Conservation (phyloP, 2,888 invertebrate species). For the Aricia artaxerxes region DNA sequence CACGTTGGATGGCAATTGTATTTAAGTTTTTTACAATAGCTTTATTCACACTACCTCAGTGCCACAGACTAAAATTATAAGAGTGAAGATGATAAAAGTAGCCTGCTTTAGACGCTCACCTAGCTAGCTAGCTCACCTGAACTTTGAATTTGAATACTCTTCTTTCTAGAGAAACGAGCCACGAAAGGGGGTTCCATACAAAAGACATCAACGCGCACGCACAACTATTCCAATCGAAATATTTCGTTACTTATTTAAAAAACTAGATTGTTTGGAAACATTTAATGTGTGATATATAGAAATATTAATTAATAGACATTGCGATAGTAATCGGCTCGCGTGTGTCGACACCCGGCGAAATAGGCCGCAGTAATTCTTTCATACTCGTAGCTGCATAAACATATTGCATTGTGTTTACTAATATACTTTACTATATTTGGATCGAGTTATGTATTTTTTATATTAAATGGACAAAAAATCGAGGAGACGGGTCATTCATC, state of each 20-base stretch:
- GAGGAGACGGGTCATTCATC: too few species aligned
- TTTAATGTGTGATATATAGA: neutral
- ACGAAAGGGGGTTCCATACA: neutral
- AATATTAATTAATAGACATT: neutral
- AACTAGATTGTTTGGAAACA: too few species aligned
- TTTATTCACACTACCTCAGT: too few species aligned
- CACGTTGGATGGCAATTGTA: too few species aligned
- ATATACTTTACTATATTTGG: neutral
- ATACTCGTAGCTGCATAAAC: neutral
- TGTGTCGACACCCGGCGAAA: neutral
- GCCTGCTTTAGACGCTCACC: too few species aligned
- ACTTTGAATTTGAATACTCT: neutral
- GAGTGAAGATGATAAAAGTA: too few species aligned
- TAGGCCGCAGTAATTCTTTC: slow-evolving; percentile 7
- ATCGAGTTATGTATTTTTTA: neutral
- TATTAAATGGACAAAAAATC: too few species aligned
- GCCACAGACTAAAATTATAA: too few species aligned
- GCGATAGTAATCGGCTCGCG: neutral
- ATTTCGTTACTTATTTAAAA: too few species aligned
- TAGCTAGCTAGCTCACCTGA: too few species aligned
- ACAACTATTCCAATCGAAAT: too few species aligned
- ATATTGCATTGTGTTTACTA: slow-evolving; percentile 9
- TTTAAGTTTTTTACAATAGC: too few species aligned
- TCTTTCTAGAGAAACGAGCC: neutral
- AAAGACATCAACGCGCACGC: neutral